A percentile compares a stretch with the other conserved stretches of the same genome.
phyloP scores from a whole-genome alignment of 2,888 invertebrate species.

The Pheosia tremula region DNA sequence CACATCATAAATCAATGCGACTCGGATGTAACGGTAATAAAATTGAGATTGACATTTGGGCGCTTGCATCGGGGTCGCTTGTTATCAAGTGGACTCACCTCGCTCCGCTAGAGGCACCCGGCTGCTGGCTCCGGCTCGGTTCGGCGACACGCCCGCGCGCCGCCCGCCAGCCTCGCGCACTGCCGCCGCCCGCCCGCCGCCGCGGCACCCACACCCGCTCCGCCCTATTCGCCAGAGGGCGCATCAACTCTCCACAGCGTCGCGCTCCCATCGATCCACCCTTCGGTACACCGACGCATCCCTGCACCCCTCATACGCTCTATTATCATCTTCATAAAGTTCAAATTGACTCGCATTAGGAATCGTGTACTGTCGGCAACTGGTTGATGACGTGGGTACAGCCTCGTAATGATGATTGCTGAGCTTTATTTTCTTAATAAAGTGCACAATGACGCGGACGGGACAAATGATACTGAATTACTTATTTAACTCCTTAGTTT shows the following conservation, averaged over 20 bases:
- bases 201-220: conserved; percentile 19
- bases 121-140: conserved; percentile 27
- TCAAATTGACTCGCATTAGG: conserved; percentile 34
- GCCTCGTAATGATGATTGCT: conserved; percentile 57
- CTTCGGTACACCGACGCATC: conserved; percentile 40
- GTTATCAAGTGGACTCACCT: conserved; percentile 51
- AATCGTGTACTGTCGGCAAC: conserved; percentile 36
- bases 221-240: conserved; percentile 52
- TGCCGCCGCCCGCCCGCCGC: conserved; percentile 52
- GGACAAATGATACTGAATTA: conserved; percentile 23
- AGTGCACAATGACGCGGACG: conserved; percentile 12
- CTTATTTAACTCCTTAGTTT: conserved; percentile 15
- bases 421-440: conserved; percentile 39
- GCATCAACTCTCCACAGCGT: conserved; percentile 42
- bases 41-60: conserved; percentile 10
- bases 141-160: conserved; percentile 56
- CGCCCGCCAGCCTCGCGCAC: conserved; percentile 58
- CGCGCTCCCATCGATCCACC: conserved; percentile 75
- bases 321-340: conserved; percentile 45
- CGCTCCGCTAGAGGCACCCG: conserved; percentile 17
- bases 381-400: conserved; percentile 46
- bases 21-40: conserved; percentile 1
- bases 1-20: conserved; percentile 8
- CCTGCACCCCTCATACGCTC: conserved; percentile 24
- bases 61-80: conserved; percentile 10